A percentile compares a stretch with the other conserved stretches of the same genome.
phyloP scores from a whole-genome alignment of 2,113 vertebrate genomes.

The Dinomys branickii region DNA sequence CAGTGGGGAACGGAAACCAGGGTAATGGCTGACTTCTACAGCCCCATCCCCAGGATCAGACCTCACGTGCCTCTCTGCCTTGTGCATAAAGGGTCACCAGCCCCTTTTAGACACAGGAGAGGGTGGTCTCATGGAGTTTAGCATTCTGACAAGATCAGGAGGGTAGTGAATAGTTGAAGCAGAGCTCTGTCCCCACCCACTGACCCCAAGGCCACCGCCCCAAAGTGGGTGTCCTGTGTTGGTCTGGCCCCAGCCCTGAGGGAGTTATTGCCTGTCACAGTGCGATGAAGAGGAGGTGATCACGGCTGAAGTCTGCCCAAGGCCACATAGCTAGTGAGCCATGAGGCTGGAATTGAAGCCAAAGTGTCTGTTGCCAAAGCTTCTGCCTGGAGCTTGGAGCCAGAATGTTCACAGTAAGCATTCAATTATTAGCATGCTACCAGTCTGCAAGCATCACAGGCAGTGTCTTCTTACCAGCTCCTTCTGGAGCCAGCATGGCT shows the following conservation, averaged over 20 bases:
- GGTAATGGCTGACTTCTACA: not conserved
- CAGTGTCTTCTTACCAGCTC: not conserved
- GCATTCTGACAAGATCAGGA: not conserved
- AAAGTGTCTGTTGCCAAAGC: not conserved
- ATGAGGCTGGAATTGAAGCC: not conserved
- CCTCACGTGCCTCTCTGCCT: not conserved
- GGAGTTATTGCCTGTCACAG: not conserved
- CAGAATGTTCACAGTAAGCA: not conserved
- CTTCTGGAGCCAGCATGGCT: not conserved
- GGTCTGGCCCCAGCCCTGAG: no score
- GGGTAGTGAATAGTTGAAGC: not conserved
- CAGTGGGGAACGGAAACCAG: not conserved
- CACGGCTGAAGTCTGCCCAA: not conserved
- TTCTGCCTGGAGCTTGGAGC: not conserved
- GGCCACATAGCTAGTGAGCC: not conserved
- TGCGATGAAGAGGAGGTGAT: not conserved
- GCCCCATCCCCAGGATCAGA: rapidly evolving
- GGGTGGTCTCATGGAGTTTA: not conserved
- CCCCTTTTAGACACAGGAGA: not conserved
- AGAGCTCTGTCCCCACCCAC: not conserved
- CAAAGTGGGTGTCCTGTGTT: no score
- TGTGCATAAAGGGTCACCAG: not conserved
- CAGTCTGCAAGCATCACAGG: not conserved
- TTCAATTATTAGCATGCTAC: not conserved
- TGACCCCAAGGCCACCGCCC: not conserved